Evolutionary conservation across 2,797 vertebrate species (phyloP).

Genomic region (Kryptolebias ocellatus): DNA sequence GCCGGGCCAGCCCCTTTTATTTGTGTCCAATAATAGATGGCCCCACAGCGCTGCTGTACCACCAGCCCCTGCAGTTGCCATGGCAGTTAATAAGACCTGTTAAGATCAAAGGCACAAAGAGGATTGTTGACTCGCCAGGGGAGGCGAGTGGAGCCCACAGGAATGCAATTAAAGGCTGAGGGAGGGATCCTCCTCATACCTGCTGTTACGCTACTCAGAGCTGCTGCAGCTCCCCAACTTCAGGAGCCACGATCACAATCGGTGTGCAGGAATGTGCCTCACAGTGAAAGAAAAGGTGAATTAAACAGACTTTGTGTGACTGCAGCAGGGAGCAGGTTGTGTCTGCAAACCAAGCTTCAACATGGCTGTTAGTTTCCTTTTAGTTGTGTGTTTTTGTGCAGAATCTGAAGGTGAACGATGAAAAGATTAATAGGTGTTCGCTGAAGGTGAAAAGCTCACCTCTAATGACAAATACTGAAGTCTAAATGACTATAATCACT

Average conservation of each 20-base stretch:
- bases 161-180: constrained; percentile 59
- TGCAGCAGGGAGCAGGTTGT: background rate
- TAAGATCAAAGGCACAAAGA: constrained; percentile 60
- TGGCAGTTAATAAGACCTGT: constrained; percentile 60
- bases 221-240: constrained; percentile 5
- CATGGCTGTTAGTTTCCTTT: background rate
- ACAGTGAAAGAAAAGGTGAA: background rate
- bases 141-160: constrained; percentile 36
- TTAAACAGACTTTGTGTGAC: background rate
- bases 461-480: constrained; percentile 49
- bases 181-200: constrained; percentile 40
- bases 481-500: constrained; percentile 50
- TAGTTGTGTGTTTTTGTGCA: constrained; percentile 11
- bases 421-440: constrained; percentile 42
- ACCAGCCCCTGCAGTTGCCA: constrained; percentile 51
- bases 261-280: constrained; percentile 5
- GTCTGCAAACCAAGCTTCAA: background rate
- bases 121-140: constrained; percentile 59
- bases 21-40: constrained; percentile 40
- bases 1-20: constrained; percentile 29
- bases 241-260: background rate
- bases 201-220: constrained; percentile 45
- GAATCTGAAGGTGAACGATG: constrained; percentile 32
- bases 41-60: constrained; percentile 11
- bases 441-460: constrained; percentile 42